Evolutionary conservation across 2,888 invertebrate genomes (phyloP).

Genomic region (Icerya purchasi): DNA sequence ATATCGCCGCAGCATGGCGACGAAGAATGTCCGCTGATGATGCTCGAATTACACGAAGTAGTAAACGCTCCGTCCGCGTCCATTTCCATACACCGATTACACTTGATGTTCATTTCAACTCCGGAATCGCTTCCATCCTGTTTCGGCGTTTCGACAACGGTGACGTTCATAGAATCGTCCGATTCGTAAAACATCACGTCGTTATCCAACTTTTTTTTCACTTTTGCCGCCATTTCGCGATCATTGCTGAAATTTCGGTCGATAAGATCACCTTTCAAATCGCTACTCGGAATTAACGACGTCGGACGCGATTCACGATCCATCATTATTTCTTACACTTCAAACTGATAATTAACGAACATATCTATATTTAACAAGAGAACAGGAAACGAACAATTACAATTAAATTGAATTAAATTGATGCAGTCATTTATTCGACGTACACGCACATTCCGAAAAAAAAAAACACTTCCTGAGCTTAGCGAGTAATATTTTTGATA

Average conservation of each 20-base stretch:
- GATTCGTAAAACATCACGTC: background rate
- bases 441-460: no score
- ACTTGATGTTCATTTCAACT: slow-evolving; percentile 7
- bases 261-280: background rate
- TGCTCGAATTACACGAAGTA: background rate
- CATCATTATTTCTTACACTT: no score
- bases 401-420: background rate
- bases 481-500: no score
- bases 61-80: background rate
- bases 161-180: background rate
- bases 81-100: background rate
- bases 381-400: background rate
- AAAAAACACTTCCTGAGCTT: no score
- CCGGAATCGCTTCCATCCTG: slow-evolving; percentile 11
- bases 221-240: background rate
- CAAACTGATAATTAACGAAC: no score
- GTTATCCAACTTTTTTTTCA: background rate
- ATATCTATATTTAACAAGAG: background rate
- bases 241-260: background rate
- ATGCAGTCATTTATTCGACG: no score
- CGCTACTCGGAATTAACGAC: background rate
- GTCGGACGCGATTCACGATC: background rate
- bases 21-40: slow-evolving; percentile 7
- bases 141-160: background rate
- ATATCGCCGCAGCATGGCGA: background rate